Evolutionary conservation across 2,888 invertebrate species (phyloP).

Genomic region (Sphinx pinastri): DNA sequence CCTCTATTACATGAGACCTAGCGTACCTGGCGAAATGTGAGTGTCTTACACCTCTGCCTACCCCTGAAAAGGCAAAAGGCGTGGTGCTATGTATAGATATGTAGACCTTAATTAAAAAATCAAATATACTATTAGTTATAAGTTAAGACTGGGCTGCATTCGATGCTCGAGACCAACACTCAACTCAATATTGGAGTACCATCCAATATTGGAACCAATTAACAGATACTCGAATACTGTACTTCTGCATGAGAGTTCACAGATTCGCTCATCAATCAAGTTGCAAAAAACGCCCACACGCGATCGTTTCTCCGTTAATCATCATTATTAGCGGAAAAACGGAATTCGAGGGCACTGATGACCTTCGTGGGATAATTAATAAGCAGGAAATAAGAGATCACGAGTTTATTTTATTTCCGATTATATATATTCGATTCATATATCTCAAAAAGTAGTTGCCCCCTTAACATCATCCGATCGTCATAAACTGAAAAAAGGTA

Average conservation of each 20-base stretch:
- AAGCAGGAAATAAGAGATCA: too few species aligned
- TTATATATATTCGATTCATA: too few species aligned
- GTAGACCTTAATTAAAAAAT: background rate
- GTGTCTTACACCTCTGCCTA: too few species aligned
- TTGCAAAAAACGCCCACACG: background rate
- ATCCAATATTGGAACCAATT: conserved; percentile 19
- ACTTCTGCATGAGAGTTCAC: background rate
- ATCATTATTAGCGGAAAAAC: background rate
- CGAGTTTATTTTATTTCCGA: too few species aligned
- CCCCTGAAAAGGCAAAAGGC: too few species aligned
- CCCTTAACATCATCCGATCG: too few species aligned
- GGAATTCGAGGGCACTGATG: background rate
- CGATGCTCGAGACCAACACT: conserved; percentile 1
- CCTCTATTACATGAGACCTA: too few species aligned
- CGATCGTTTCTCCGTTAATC: background rate
- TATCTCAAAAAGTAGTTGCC: too few species aligned
- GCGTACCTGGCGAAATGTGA: too few species aligned
- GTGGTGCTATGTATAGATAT: too few species aligned
- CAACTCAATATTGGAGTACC: conserved; percentile 1
- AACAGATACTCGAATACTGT: conserved; percentile 1
- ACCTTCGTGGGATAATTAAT: background rate
- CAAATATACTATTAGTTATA: background rate
- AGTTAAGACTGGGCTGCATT: conserved; percentile 3
- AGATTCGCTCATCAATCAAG: background rate
- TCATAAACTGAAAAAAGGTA: background rate